These are phyloP conservation scores for Caenorhabditis zanzibari DNA, from an alignment of 2,888 invertebrate genomes.

Conservation along the genomic window DNA sequence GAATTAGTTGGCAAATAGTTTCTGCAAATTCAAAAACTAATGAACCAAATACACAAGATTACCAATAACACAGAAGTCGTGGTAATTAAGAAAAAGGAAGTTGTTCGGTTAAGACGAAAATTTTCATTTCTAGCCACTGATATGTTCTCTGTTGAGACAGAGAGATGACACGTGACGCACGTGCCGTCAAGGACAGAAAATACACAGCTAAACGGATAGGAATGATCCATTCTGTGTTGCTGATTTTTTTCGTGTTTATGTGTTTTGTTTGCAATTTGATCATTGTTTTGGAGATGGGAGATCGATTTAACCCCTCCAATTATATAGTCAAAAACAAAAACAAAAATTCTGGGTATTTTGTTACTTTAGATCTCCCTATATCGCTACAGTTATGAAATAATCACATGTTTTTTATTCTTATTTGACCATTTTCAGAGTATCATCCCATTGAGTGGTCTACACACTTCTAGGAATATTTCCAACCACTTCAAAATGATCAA, in stretches of 20 bases:
- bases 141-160: not conserved
- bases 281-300: conserved; percentile 12
- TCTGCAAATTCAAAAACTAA: not conserved
- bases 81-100: conserved; percentile 23
- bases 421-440: conserved; percentile 8
- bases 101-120: conserved; percentile 6
- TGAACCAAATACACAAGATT: not conserved
- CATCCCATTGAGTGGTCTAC: not conserved
- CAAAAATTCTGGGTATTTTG: conserved; percentile 9
- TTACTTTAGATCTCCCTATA: not conserved
- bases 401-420: conserved; percentile 6
- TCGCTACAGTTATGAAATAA: not conserved
- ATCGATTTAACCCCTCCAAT: conserved; percentile 7
- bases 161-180: conserved; percentile 40
- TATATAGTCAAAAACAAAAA: not conserved
- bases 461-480: conserved; percentile 2
- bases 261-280: conserved; percentile 33
- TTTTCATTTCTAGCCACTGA: conserved; percentile 25
- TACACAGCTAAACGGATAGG: conserved; percentile 26
- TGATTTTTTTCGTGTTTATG: conserved; percentile 23
- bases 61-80: not conserved
- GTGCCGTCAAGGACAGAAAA: conserved; percentile 49
- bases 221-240: conserved; percentile 10
- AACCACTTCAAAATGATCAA: conserved; percentile 6
- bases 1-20: not conserved